Conservation (phyloP, 2,888 invertebrate genomes). For the Perizoma affinitatum region DNA sequence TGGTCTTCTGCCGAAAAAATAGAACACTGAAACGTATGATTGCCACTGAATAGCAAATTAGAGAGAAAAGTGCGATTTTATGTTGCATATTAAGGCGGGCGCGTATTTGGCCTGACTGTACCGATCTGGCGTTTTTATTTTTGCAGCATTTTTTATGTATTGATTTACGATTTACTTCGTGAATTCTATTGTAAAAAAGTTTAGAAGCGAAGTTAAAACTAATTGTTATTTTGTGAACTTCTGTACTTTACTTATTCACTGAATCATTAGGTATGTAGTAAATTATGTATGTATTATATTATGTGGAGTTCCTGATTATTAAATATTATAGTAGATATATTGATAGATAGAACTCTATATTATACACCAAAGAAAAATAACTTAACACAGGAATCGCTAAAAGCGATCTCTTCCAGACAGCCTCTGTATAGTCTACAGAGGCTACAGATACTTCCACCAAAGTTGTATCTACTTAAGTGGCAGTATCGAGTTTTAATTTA, state of each 20-base stretch:
- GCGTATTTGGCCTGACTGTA: slow-evolving; percentile 16
- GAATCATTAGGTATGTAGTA: too few relatives aligned
- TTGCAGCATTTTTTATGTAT: too few relatives aligned
- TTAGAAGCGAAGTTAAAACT: background rate
- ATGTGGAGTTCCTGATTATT: too few relatives aligned
- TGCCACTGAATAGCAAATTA: slow-evolving; percentile 40
- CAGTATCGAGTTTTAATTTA: background rate
- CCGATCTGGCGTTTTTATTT: background rate
- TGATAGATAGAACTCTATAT: too few relatives aligned
- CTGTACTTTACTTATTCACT: too few relatives aligned
- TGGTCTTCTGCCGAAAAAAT: slow-evolving; percentile 52
- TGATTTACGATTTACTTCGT: too few relatives aligned
- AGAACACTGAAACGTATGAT: slow-evolving; percentile 45
- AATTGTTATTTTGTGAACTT: background rate
- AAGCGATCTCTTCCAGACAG: background rate
- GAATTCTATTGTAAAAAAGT: too few relatives aligned
- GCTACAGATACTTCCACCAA: background rate
- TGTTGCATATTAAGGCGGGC: slow-evolving; percentile 31
- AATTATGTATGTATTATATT: too few relatives aligned
- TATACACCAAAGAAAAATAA: too few relatives aligned
- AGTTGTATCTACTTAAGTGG: background rate
- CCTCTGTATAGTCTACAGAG: too few relatives aligned
- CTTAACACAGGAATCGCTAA: too few relatives aligned
- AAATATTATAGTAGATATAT: too few relatives aligned
- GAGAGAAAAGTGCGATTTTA: slow-evolving; percentile 41